Evolutionary conservation across 2,113 vertebrate genomes (phyloP), one percentile per base, ranked within the genome.

Genomic region (Stigmatopora argus): DNA sequence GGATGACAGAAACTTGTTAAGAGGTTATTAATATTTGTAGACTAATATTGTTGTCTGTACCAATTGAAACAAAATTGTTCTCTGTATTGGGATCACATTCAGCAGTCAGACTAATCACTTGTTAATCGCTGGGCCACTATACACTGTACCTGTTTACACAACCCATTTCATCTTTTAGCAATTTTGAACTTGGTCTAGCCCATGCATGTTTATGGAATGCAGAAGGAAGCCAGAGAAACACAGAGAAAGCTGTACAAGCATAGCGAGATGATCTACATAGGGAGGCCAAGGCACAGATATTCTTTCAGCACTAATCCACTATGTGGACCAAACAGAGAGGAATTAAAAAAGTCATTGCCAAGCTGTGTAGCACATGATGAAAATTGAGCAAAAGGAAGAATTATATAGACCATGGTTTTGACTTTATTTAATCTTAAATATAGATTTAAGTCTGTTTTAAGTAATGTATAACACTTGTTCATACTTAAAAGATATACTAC

Each of bases 1-100:
- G 15, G 13, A 48, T 7, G 8, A 75, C 82, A 73, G 18, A 85
- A 70, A 78, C 51, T 46, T 6, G 17, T 7, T 53, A 3, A 26
- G 12, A 51, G 8, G 14, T 17, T 9, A 13, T 44, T 15, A 41
- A 44, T 44, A 44, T 21, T 61, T 44, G 4, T 3, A 5, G 41
- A 11, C 11, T 15, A 41, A 21, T 44, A 60, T 6, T 21, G 35
- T 19, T 35, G 19, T 23, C 23, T 56, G 53, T 47, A 47, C 45
- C 45, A 14, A 47, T 3, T 47, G 4, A 12, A 47, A 47, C 15
- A 13, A 47, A 47, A 14, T 49, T 53, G 4, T 5, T 53, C 19
- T 3, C 19, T 23, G 11, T 10, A 19, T 11, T 19, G 48, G 17
- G 17, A 19, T 49, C 48, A 19, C 35, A 38, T 7, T 5, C 35